These are phyloP conservation scores for Danio choprae DNA, from an alignment of 2,797 vertebrate species.

Conservation along the genomic window DNA sequence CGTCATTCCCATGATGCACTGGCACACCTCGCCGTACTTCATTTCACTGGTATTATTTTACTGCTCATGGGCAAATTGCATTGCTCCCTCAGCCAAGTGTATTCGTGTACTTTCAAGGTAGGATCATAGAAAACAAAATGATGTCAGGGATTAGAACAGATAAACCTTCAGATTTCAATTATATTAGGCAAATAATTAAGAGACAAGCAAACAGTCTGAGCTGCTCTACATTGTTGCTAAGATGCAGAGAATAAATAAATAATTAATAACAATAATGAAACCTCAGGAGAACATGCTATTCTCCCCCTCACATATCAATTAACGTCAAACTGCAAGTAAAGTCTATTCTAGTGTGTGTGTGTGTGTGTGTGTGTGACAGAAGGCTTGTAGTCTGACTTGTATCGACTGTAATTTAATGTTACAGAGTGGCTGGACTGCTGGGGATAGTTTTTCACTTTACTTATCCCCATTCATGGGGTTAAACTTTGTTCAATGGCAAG, in stretches of 20 bases:
- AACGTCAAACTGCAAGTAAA: slow-evolving; percentile 4
- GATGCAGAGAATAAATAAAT: neutral
- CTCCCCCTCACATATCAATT: neutral
- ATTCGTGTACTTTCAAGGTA: neutral
- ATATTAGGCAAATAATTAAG: slow-evolving; percentile 19
- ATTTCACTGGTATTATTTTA: slow-evolving; percentile 10
- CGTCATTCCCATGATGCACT: neutral
- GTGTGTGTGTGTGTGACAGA: too few species aligned
- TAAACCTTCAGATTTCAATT: slow-evolving; percentile 20
- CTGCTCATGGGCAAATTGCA: neutral
- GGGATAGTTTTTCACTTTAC: slow-evolving; percentile 1
- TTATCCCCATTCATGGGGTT: slow-evolving; percentile 48
- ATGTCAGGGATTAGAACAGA: slow-evolving; percentile 7
- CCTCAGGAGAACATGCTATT: slow-evolving; percentile 4
- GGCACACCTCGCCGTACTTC: neutral
- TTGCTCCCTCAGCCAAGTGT: neutral
- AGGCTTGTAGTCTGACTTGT: slow-evolving; percentile 27
- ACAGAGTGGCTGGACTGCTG: neutral
- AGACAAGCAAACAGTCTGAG: neutral
- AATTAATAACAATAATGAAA: neutral
- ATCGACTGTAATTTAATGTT: slow-evolving; percentile 39
- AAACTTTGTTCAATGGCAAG: slow-evolving; percentile 20
- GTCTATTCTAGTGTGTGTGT: neutral
- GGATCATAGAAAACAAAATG: neutral
- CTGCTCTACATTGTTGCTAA: slow-evolving; percentile 8